Conservation (phyloP, 2,797 vertebrate species). For the Meda fulgida region DNA sequence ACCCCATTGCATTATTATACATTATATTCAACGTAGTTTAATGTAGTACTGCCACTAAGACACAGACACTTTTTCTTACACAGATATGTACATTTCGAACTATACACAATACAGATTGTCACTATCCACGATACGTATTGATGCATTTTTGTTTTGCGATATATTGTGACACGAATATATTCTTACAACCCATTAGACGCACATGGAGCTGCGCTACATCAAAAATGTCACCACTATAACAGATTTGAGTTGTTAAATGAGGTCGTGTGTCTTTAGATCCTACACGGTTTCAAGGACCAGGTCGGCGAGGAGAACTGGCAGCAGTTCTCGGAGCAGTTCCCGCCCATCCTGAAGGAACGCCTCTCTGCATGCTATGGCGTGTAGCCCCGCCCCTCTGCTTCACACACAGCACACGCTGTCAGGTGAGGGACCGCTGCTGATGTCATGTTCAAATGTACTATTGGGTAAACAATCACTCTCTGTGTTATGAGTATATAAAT, state of each 20-base stretch:
- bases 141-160: too few relatives aligned
- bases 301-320: conserved; percentile 96
- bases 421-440: conserved; percentile 23
- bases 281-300: conserved; percentile 95
- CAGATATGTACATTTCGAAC: too few relatives aligned
- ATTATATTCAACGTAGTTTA: too few relatives aligned
- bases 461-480: too few relatives aligned
- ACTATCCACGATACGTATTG: too few relatives aligned
- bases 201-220: background rate
- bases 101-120: too few relatives aligned
- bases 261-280: conserved; percentile 75
- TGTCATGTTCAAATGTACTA: background rate
- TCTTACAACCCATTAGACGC: conserved; percentile 50
- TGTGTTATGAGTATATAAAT: too few relatives aligned
- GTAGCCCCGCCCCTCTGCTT: conserved; percentile 78
- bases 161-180: too few relatives aligned
- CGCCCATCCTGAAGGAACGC: conserved; percentile 92
- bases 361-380: conserved; percentile 93
- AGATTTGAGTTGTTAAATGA: background rate
- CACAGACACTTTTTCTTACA: too few relatives aligned
- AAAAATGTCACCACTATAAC: background rate
- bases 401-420: conserved; percentile 72
- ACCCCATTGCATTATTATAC: too few relatives aligned
- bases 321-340: conserved; percentile 96
- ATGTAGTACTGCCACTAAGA: too few relatives aligned